Conservation (phyloP, 2,888 invertebrate species). For the Melieria omissa region DNA sequence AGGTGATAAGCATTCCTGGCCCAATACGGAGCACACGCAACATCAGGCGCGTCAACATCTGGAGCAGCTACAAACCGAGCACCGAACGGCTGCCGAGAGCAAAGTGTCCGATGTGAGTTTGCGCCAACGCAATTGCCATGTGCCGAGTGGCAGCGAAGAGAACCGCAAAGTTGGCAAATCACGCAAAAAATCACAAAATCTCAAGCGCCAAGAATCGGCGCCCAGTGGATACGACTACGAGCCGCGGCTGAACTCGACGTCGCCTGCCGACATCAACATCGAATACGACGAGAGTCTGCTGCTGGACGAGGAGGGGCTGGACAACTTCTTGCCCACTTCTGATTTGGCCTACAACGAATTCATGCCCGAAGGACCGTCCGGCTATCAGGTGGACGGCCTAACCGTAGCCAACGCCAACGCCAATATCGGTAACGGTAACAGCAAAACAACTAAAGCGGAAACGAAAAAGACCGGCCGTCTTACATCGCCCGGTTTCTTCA, state of each 20-base stretch:
- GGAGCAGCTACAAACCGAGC: conserved; percentile 42
- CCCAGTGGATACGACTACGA: conserved; percentile 52
- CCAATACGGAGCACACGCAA: conserved; percentile 64
- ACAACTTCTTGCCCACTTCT: conserved; percentile 69
- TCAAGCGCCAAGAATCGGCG: conserved; percentile 68
- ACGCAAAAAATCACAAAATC: conserved; percentile 61
- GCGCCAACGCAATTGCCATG: conserved; percentile 16
- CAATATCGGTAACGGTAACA: not conserved
- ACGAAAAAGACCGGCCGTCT: conserved; percentile 67
- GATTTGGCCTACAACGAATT: conserved; percentile 66
- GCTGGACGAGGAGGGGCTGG: conserved; percentile 70
- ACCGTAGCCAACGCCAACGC: conserved; percentile 49
- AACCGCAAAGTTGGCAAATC: conserved; percentile 36
- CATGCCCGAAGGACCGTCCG: conserved; percentile 65
- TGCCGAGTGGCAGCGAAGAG: not conserved
- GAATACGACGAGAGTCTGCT: conserved; percentile 68
- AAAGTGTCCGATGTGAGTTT: conserved; percentile 13
- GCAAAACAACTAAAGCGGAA: not conserved
- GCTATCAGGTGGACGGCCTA: conserved; percentile 55
- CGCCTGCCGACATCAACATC: conserved; percentile 37
- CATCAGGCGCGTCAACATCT: conserved; percentile 41
- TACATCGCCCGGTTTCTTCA: conserved; percentile 72
- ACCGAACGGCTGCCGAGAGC: not conserved
- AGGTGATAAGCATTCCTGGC: conserved; percentile 63
- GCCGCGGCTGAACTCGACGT: conserved; percentile 45